A percentile compares a stretch with the other conserved stretches of the same genome.
phyloP scores from a whole-genome alignment of 1,140 invertebrate species.

The Brachionus rotundiformis region DNA sequence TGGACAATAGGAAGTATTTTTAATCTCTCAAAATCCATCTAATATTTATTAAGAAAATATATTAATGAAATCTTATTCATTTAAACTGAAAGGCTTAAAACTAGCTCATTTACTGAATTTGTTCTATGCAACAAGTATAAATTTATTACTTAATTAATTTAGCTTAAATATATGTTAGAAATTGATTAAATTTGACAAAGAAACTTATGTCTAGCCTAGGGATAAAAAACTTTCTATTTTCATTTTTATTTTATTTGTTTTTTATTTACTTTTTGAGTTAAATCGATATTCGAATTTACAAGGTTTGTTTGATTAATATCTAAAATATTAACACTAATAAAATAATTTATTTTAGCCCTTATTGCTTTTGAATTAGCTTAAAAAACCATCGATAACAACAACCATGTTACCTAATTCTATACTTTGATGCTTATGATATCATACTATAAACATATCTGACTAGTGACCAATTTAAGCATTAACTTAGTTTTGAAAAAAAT shows the following conservation, averaged over 20 bases:
- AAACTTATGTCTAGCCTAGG: conserved; percentile 6
- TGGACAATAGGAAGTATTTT: neutral
- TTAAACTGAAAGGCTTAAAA: neutral
- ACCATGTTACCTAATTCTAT: neutral
- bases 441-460: too few species aligned
- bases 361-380: neutral
- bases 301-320: conserved; percentile 8
- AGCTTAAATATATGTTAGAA: neutral
- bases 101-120: neutral
- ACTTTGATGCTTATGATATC: neutral
- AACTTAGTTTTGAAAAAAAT: neutral
- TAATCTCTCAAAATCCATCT: neutral
- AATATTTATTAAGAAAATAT: neutral
- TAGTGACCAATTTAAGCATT: too few species aligned
- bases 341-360: neutral
- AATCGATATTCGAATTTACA: neutral
- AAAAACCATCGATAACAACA: neutral
- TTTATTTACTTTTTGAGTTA: neutral
- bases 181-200: conserved; percentile 11
- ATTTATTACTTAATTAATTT: conserved; percentile 13
- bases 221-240: neutral
- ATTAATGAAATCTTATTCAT: neutral
- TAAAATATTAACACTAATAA: conserved; percentile 17
- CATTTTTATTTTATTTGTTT: neutral
- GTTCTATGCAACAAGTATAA: neutral